A percentile compares a stretch with the other conserved stretches of the same genome.
Conservation (phyloP, 2,113 vertebrate species). For the Dascyllus trimaculatus region DNA sequence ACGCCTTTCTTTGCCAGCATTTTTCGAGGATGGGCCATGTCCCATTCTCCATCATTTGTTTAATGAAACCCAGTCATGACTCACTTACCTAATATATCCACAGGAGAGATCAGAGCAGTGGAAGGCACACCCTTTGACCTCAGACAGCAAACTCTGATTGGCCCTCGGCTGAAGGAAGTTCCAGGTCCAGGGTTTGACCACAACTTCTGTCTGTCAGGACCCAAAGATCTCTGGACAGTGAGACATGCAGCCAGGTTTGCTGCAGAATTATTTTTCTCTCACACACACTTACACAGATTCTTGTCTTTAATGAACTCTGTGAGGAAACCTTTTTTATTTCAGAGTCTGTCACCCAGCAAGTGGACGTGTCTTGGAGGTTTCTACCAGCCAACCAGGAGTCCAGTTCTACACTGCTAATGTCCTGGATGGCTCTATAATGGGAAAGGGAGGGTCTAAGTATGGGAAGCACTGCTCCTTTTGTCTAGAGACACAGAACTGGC, state of each 20-base stretch:
- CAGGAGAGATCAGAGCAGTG: conserved; percentile 90
- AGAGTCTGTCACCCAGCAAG: conserved; percentile 89
- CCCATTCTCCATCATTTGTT: no score
- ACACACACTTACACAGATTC: background rate
- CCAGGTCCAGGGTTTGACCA: conserved; percentile 91
- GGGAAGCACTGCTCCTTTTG: conserved; percentile 92
- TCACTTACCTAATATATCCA: background rate
- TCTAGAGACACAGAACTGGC: conserved; percentile 96
- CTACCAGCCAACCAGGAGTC: conserved; percentile 93
- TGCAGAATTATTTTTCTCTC: background rate
- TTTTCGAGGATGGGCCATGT: no score
- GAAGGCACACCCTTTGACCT: conserved; percentile 91
- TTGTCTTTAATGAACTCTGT: background rate
- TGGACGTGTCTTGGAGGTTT: conserved; percentile 89
- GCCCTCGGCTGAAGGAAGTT: conserved; percentile 86
- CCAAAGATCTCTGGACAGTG: conserved; percentile 69
- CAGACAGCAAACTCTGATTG: conserved; percentile 86
- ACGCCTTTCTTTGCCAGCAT: no score
- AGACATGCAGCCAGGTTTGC: conserved; percentile 87
- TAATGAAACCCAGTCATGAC: background rate
- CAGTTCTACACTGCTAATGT: conserved; percentile 98
- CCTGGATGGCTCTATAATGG: conserved; percentile 89
- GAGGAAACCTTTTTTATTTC: background rate
- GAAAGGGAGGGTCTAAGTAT: conserved; percentile 87
- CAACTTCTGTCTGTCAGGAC: conserved; percentile 91